Evolutionary conservation across 2,888 invertebrate genomes (phyloP).

Genomic region (Epiblema foenella): DNA sequence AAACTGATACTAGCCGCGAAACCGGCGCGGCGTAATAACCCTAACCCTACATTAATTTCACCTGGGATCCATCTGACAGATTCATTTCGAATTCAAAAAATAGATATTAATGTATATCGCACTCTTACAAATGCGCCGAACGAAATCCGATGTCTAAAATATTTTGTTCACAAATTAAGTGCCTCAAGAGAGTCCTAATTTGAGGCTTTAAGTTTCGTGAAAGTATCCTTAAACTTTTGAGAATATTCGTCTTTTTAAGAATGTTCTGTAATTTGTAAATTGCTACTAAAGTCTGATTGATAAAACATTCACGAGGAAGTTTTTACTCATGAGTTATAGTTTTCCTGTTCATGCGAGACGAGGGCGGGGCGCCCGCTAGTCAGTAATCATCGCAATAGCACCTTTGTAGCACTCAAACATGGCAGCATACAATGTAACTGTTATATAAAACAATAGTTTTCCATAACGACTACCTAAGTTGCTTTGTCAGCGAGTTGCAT

Average conservation of each 20-base stretch:
- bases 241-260: too few relatives aligned
- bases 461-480: not conserved
- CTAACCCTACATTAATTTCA: not conserved
- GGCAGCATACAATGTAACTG: conserved; percentile 1
- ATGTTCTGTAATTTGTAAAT: too few relatives aligned
- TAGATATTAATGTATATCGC: not conserved
- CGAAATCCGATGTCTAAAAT: too few relatives aligned
- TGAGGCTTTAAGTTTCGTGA: too few relatives aligned
- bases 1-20: too few relatives aligned
- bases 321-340: not conserved
- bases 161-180: too few relatives aligned
- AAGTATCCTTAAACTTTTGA: too few relatives aligned
- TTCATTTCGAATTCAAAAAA: not conserved
- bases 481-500: not conserved
- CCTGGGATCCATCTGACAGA: not conserved
- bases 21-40: too few relatives aligned
- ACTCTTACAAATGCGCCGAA: too few relatives aligned
- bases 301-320: not conserved
- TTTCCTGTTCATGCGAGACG: conserved; percentile 2
- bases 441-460: conserved; percentile 19
- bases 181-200: too few relatives aligned
- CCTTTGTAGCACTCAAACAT: conserved; percentile 6
- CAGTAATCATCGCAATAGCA: conserved; percentile 1
- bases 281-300: not conserved
- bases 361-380: not conserved